phyloP scores from a whole-genome alignment of 1,140 invertebrate genomes.

The Drosophila kepulauana region DNA sequence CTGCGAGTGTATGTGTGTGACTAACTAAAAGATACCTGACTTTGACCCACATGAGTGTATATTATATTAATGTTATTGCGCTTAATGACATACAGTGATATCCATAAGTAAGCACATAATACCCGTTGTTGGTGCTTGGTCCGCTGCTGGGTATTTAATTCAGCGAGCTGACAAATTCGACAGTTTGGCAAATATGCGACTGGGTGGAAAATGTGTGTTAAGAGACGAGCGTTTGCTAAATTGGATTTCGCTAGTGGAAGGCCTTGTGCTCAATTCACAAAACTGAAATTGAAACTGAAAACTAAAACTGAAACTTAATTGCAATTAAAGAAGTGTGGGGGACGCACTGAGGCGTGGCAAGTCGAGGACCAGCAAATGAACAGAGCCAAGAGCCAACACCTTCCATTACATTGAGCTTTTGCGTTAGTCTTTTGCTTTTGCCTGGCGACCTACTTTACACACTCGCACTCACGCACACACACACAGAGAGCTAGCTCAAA shows the following conservation, averaged over 20 bases:
- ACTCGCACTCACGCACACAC: slow-evolving; percentile 47
- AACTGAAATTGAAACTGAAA: slow-evolving; percentile 56
- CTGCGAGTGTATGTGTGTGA: neutral
- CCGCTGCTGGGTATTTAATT: neutral
- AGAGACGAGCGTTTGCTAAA: slow-evolving; percentile 53
- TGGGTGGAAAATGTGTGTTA: slow-evolving; percentile 26
- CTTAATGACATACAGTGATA: neutral
- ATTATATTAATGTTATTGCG: neutral
- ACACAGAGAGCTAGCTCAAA: slow-evolving; percentile 30
- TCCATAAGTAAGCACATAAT: neutral
- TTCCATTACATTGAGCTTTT: slow-evolving; percentile 71
- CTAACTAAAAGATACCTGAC: slow-evolving; percentile 28
- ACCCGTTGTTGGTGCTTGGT: neutral
- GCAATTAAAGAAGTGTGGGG: slow-evolving; percentile 65
- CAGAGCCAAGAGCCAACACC: slow-evolving; percentile 70
- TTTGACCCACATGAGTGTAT: neutral
- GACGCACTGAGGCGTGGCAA: neutral
- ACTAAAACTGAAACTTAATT: slow-evolving; percentile 74
- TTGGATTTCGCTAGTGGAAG: slow-evolving; percentile 68
- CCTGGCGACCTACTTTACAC: slow-evolving; percentile 64
- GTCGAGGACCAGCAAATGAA: slow-evolving; percentile 42
- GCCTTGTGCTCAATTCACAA: slow-evolving; percentile 69
- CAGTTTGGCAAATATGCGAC: slow-evolving; percentile 16
- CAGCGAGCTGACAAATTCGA: slow-evolving; percentile 23
- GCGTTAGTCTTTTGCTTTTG: slow-evolving; percentile 39